A percentile compares a stretch with the other conserved stretches of the same genome.
Evolutionary conservation across 2,797 vertebrate genomes (phyloP).

Genomic region (Euthynnus affinis): DNA sequence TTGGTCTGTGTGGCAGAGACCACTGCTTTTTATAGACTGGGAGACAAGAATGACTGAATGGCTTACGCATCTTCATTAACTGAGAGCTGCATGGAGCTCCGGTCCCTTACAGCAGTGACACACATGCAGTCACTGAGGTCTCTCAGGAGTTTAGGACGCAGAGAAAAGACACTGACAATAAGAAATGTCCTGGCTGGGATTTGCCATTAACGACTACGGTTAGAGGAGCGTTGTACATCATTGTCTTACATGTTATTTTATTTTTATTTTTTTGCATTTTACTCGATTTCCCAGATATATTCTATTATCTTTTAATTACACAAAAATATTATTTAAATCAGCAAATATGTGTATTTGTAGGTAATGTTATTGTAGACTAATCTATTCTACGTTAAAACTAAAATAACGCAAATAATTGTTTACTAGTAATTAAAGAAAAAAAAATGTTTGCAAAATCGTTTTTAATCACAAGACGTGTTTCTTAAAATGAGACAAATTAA

Average conservation of each 20-base stretch:
- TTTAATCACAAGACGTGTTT: constrained; percentile 16
- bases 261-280: constrained; percentile 11
- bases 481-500: not conserved
- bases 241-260: constrained; percentile 4
- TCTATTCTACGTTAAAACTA: not conserved
- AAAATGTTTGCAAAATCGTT: constrained; percentile 1
- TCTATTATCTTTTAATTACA: constrained; percentile 15
- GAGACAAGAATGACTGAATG: constrained; percentile 83
- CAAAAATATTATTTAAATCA: not conserved
- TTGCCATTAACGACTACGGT: constrained; percentile 39
- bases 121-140: constrained; percentile 55
- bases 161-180: constrained; percentile 39
- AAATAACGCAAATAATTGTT: not conserved
- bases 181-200: constrained; percentile 39
- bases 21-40: constrained; percentile 89
- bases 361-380: not conserved
- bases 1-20: constrained; percentile 83
- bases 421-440: constrained; percentile 3
- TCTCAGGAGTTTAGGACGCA: constrained; percentile 53
- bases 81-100: constrained; percentile 71
- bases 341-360: not conserved
- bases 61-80: constrained; percentile 83
- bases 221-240: constrained; percentile 27
- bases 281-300: not conserved
- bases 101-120: constrained; percentile 64